Base-by-base conservation (phyloP, 2,888 invertebrate genomes). In the Chrysolina americana region DNA sequence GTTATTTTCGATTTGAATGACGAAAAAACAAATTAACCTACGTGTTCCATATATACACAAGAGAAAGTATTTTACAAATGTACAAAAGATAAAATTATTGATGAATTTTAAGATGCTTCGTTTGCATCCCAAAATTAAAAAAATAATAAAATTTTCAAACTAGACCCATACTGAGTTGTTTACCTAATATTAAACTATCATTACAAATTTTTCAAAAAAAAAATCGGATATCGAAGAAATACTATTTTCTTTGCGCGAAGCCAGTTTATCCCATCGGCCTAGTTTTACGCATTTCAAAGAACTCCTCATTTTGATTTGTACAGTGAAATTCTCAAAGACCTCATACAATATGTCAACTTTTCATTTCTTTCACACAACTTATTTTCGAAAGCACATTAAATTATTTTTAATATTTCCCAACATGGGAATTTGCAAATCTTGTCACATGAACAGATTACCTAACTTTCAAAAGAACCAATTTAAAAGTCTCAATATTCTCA, bases 1-100 rank as follows among this genome's bases (percentile, higher is more conserved):
- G 44, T 44, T 44, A 44, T 44, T 53, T 53, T 13, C 21, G 0
- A 19, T 53, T 21, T 11, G 17, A 17, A 53, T 19, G 21, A 13
- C 21, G 13, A 53, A 53, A 19, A 17, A 21, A 53, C 13, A 36
- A 21, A 11, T 5, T 21, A 53, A 53, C 11, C 3, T 53, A 21
- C 13, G 11, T 11, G 19, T 53, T 53, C 21, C 5, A 53, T 53
- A 53, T 53, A 11, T 21, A 53, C 53, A 53, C 21, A 53, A 53
- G 8, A 36, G 36, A 53, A 21, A 21, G 21, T 53, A 53, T 53
- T 21, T 53, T 53, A 53, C 53, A 53, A 53, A 53, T 53, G 5
- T 53, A 53, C 53, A 53, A 53, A 53, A 53, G 53, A 53, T 53
- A 23, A 53, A 53, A 53, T 53, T 21, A 53, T 15, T 19, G 10